A percentile compares a stretch with the other conserved stretches of the same genome.
Conservation (phyloP, 2,797 vertebrate species). For the Falco cherrug region DNA sequence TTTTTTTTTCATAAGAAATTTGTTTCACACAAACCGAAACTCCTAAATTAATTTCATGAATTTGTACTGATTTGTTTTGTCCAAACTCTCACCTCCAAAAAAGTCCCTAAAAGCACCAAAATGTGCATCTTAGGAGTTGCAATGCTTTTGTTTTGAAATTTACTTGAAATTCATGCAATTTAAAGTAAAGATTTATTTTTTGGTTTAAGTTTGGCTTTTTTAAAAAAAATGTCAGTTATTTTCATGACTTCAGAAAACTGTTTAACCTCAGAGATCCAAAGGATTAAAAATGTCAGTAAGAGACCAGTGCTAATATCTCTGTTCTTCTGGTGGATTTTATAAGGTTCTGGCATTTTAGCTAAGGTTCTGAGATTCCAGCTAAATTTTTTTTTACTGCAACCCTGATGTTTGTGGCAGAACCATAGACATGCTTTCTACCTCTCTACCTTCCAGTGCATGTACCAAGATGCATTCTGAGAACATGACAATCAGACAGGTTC, state of each 20-base stretch:
- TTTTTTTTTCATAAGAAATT: not conserved
- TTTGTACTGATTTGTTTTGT: not conserved
- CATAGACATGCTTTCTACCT: not conserved
- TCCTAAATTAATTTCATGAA: not conserved
- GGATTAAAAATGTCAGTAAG: not conserved
- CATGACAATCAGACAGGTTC: not conserved
- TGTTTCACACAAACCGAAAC: not conserved
- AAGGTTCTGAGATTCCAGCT: not conserved
- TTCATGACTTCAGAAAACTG: not conserved
- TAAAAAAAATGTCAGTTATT: not conserved
- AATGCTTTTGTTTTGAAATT: not conserved
- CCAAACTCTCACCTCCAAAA: not conserved
- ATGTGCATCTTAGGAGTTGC: accelerated
- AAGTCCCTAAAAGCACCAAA: not conserved
- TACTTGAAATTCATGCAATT: not conserved
- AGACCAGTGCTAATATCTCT: not conserved
- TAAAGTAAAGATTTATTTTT: not conserved
- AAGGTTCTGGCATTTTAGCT: not conserved
- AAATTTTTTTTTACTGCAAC: accelerated
- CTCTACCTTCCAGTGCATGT: not conserved
- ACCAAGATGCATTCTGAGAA: not conserved
- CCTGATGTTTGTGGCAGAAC: not conserved
- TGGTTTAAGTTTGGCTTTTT: not conserved
- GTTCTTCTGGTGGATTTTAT: not conserved
- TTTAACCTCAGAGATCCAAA: not conserved